A percentile compares a stretch with the other conserved stretches of the same genome.
phyloP scores from a whole-genome alignment of 2,797 vertebrate species.

The Pipistrellus nathusii region DNA sequence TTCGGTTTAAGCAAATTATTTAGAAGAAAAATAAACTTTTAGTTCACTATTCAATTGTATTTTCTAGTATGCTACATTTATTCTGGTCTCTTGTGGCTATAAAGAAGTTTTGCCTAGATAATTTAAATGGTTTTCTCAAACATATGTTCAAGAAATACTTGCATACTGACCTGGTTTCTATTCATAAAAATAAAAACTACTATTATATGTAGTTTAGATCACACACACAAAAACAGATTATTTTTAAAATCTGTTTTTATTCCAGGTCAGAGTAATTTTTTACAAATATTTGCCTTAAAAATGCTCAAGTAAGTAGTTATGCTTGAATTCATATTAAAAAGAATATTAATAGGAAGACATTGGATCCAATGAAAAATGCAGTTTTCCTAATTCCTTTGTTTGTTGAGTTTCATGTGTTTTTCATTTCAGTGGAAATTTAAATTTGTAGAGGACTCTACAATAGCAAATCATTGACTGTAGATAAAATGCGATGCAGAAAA shows the following conservation, averaged over 20 bases:
- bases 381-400: slow-evolving; percentile 24
- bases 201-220: background rate
- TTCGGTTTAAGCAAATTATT: slow-evolving; percentile 76
- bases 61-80: slow-evolving; percentile 73
- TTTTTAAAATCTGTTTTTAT: slow-evolving; percentile 54
- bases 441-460: slow-evolving; percentile 11
- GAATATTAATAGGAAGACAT: slow-evolving; percentile 22
- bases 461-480: background rate
- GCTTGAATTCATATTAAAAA: background rate
- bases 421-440: slow-evolving; percentile 10
- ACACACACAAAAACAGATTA: slow-evolving; percentile 21
- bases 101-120: slow-evolving; percentile 52
- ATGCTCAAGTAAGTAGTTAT: background rate
- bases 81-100: slow-evolving; percentile 58
- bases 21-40: slow-evolving; percentile 73
- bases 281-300: slow-evolving; percentile 23
- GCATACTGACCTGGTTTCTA: slow-evolving; percentile 11
- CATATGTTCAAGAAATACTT: slow-evolving; percentile 68
- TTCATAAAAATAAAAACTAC: slow-evolving; percentile 51
- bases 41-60: slow-evolving; percentile 71
- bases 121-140: slow-evolving; percentile 34
- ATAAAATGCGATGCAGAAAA: background rate
- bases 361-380: background rate
- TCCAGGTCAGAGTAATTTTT: slow-evolving; percentile 37
- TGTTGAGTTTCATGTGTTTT: slow-evolving; percentile 19